Evolutionary conservation across 2,888 invertebrate genomes (phyloP), one percentile per base, ranked within the genome.

Genomic region (Cosmia trapezina): DNA sequence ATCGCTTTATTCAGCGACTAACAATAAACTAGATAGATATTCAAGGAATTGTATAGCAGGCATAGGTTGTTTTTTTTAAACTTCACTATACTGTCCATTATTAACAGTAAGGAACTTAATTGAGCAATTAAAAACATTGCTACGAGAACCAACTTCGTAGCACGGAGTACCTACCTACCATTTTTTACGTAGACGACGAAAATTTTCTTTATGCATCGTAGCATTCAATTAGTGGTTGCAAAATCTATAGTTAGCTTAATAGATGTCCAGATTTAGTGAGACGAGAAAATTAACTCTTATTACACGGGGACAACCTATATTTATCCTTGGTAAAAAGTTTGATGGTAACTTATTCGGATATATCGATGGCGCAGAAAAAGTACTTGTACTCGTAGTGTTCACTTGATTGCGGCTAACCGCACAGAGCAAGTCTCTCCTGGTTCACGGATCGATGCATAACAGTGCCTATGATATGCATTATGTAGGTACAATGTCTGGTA

Each of bases 341-440:
- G 83, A 81, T 70, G 70, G 69, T 83, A 81, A 81, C 64, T 80
- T 84, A 84, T 84, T 84, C 75, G 72, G 83, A 84, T 76, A 72
- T 70, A 84, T 84, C 56, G 70, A 73, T 73, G 73, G 72, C 56
- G 75, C 63, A 74, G 71, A 80, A 84, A 84, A 80, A 77, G 77
- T 73, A 79, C 80, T 70, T 72, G 77, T 71, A 73, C 76, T 71
- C 71, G 74, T 57, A 73, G 72, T 80, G 71, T 73, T 73, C 84
- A 84, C 65, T 82, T 84, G 80, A 84, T 84, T 84, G 85, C 85
- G 84, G 85, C 77, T 84, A 78, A 84, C 84, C 84, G 61, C 84
- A 84, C 47, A 53, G 61, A 74, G 54, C 75, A 47, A 68, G 71
- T 69, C 72, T 74, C 68, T 74, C 45, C 68, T 78, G 57, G 73